Percentiles rank a stretch among this genome's conserved stretches.
These are phyloP conservation scores for Orchesella flavescens DNA, from an alignment of 2,888 invertebrate genomes.

Conservation along the genomic window DNA sequence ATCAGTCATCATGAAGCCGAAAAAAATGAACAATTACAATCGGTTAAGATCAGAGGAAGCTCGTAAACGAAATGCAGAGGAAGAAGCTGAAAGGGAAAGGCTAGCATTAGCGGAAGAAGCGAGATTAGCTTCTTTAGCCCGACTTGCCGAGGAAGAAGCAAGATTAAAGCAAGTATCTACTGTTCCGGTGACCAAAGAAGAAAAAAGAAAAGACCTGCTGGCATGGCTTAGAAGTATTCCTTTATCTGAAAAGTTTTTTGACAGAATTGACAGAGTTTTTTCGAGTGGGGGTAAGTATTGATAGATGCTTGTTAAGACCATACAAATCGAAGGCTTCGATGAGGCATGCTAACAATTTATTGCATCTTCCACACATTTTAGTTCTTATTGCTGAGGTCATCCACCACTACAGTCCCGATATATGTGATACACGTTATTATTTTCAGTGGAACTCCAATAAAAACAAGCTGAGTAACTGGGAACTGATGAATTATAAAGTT, in stretches of 20 bases:
- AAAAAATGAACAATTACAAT: too few relatives aligned
- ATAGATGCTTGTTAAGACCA: background rate
- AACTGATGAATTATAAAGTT: constrained; percentile 45
- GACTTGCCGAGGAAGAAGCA: constrained; percentile 25
- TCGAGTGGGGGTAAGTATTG: constrained; percentile 56
- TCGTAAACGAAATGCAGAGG: constrained; percentile 3
- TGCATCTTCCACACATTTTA: background rate
- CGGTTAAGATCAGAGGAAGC: constrained; percentile 3
- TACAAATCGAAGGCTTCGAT: background rate
- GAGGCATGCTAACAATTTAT: background rate
- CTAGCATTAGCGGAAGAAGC: constrained; percentile 43
- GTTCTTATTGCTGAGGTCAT: constrained; percentile 56
- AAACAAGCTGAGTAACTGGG: constrained; percentile 58
- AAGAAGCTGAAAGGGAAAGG: constrained; percentile 46
- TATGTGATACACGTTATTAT: constrained; percentile 39
- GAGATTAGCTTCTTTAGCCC: constrained; percentile 23
- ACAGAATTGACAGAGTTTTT: constrained; percentile 52
- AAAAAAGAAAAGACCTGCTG: constrained; percentile 34
- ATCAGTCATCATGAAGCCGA: too few relatives aligned
- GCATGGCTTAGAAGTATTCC: constrained; percentile 51
- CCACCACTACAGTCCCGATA: constrained; percentile 42
- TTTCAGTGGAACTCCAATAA: constrained; percentile 28
- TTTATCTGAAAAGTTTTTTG: constrained; percentile 28
- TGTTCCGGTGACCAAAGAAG: constrained; percentile 22
- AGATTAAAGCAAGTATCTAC: constrained; percentile 1